Evolutionary conservation across 2,113 vertebrate genomes (phyloP), one percentile per base, ranked within the genome.

Genomic region (Pipa parva): DNA sequence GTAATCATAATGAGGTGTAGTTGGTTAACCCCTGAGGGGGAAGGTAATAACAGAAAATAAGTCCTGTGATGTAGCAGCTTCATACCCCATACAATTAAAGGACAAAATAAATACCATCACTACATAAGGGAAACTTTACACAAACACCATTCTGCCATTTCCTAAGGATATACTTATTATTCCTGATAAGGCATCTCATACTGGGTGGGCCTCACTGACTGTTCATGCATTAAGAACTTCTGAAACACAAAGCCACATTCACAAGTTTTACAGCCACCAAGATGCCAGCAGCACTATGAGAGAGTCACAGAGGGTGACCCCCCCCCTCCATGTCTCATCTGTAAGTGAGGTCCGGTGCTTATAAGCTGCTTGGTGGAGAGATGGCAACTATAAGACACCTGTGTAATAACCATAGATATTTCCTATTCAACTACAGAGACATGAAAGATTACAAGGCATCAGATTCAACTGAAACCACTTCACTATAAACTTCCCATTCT

Each of bases 251-350:
- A 75, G 78, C 71, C 73, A 72, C 0, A 0, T 21, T 76, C 62
- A 75, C 57, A 59, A 58, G 67, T 20, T 63, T 71, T 75, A 78
- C 73, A 60, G 65, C 75, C 79, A 75, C 65, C 76, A 76, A 0
- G 27, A 59, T 77, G 17, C 4, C 50, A 50, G n/a, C 25, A 26
- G 21, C 8, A 71, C 61, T 33, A 36, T 11, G 1, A 33, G 13
- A 58, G 5, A 1, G 60, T 20, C 45, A 74, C 11, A 9, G 36
- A 1, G 12, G 54, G 29, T 7, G 2, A 28, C 18, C 28, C 26
- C 27, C 26, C 27, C 48, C 13, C 48, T 61, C 4, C 20, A n/a
- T 21, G 57, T 10, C 29, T 25, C 13, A 36, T 51, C 46, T 52
- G 36, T 45, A 54, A 26, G 54, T 61, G 66, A 70, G 66, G 66